These are phyloP conservation scores for Pogoniulus pusillus DNA, from an alignment of 2,797 vertebrate species.

Conservation along the genomic window DNA sequence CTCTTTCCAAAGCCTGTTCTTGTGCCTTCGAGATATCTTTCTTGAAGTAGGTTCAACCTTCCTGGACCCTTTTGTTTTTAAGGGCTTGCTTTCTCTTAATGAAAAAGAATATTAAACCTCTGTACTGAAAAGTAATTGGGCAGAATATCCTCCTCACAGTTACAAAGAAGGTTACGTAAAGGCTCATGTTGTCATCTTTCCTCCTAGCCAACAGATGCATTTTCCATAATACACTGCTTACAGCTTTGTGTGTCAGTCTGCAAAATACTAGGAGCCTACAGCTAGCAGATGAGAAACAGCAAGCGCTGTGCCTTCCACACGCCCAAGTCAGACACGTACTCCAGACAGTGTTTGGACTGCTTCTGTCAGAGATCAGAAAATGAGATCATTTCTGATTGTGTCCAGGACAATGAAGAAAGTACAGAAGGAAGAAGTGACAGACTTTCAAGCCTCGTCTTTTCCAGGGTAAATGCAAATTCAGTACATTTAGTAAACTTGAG, in stretches of 20 bases:
- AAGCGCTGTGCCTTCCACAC: neutral
- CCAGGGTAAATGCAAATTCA: neutral
- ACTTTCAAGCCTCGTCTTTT: neutral
- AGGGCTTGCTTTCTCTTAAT: neutral
- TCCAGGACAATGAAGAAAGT: neutral
- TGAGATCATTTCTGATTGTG: neutral
- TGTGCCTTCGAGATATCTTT: too few species aligned
- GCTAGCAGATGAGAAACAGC: neutral
- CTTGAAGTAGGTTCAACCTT: too few species aligned
- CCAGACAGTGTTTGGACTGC: neutral
- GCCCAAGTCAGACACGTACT: neutral
- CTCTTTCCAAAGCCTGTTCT: too few species aligned
- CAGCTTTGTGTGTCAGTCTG: neutral
- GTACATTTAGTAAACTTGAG: neutral
- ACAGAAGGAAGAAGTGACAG: neutral
- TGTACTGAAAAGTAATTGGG: neutral
- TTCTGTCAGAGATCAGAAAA: neutral
- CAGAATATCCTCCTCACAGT: neutral
- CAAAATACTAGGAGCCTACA: neutral
- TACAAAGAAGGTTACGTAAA: neutral
- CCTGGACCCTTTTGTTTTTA: too few species aligned
- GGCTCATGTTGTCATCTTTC: neutral
- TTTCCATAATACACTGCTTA: neutral
- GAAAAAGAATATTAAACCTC: neutral
- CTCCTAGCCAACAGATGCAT: neutral